Conservation (phyloP, 1,140 invertebrate genomes). For the Druon quercuslanigerum region DNA sequence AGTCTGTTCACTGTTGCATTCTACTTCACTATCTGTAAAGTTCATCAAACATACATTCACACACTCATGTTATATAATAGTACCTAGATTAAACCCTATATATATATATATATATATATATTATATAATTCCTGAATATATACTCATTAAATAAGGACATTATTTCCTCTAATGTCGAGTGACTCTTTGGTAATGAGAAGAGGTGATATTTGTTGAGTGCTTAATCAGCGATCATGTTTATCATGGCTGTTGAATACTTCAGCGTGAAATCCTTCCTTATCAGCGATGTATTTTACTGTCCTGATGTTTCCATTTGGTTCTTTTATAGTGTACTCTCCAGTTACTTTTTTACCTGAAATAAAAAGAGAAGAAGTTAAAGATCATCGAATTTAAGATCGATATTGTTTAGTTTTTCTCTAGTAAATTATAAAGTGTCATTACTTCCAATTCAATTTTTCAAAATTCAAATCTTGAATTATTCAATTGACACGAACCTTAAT, state of each 20-base stretch:
- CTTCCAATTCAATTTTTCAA: neutral
- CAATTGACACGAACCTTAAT: neutral
- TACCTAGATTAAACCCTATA: too few relatives aligned
- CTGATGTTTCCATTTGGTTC: conserved; percentile 69
- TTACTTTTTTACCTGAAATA: conserved; percentile 63
- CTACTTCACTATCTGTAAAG: too few relatives aligned
- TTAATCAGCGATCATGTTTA: conserved; percentile 54
- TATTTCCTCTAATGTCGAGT: neutral
- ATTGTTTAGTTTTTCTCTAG: conserved; percentile 29
- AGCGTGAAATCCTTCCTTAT: conserved; percentile 75
- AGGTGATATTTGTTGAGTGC: conserved; percentile 36
- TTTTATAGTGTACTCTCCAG: conserved; percentile 85
- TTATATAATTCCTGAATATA: too few relatives aligned
- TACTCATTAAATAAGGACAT: neutral
- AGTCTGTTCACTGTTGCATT: too few relatives aligned
- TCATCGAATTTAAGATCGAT: conserved; percentile 41
- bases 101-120: too few relatives aligned
- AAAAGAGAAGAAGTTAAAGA: conserved; percentile 50
- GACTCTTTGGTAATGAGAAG: conserved; percentile 53
- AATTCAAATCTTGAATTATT: neutral
- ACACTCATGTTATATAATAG: too few relatives aligned
- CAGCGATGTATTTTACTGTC: conserved; percentile 64
- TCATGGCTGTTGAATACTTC: conserved; percentile 82
- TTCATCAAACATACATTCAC: too few relatives aligned
- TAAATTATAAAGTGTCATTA: neutral